Conservation (phyloP, 2,797 vertebrate genomes). For the Nyctibius grandis region DNA sequence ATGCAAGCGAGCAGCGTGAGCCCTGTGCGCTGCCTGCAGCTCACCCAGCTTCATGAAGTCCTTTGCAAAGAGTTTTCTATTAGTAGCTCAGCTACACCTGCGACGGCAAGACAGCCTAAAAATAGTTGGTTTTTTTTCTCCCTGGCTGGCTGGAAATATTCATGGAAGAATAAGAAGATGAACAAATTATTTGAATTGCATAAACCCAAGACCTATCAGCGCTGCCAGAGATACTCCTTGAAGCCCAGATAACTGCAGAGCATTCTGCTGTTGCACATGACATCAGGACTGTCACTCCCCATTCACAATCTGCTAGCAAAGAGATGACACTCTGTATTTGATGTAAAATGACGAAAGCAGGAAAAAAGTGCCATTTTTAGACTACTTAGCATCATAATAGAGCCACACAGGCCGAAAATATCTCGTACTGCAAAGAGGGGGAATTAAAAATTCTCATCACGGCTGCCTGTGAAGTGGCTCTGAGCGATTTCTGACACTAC, state of each 20-base stretch:
- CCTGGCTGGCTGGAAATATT: neutral
- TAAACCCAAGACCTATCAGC: neutral
- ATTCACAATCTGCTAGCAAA: neutral
- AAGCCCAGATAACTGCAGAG: neutral
- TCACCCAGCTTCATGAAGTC: neutral
- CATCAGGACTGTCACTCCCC: neutral
- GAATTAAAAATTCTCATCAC: neutral
- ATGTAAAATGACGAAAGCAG: neutral
- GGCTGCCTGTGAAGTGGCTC: neutral
- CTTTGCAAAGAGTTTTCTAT: neutral
- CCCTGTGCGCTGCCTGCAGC: neutral
- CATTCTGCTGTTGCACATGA: neutral
- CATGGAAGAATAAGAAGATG: neutral
- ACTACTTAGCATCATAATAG: neutral
- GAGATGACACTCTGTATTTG: neutral
- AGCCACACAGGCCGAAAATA: neutral
- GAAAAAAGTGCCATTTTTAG: neutral
- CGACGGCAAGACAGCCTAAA: neutral
- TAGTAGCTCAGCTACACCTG: neutral
- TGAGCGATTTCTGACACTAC: neutral
- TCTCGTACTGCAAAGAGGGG: neutral
- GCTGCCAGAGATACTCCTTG: neutral
- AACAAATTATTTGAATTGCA: neutral
- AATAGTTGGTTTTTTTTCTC: neutral
- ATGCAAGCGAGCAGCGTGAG: rapidly evolving